phyloP scores from a whole-genome alignment of 35 echinoderm and acorn worm species.

The Nesometra sesokonis region DNA sequence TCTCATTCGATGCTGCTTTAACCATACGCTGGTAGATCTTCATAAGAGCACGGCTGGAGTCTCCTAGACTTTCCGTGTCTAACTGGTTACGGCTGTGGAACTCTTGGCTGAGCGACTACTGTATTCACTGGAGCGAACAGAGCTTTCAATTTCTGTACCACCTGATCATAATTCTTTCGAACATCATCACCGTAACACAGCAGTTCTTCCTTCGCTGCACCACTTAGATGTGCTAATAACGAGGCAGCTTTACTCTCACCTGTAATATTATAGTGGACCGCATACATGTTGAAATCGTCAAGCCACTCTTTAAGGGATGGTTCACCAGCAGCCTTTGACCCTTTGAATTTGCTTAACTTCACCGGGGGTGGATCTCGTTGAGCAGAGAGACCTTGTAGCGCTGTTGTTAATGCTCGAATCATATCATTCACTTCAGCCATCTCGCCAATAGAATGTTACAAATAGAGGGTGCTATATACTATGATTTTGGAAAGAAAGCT shows the following conservation, averaged over 20 bases:
- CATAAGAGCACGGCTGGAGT: slow-evolving; percentile 24
- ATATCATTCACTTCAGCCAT: neutral
- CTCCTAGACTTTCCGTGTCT: slow-evolving; percentile 17
- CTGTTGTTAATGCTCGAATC: slow-evolving; percentile 5
- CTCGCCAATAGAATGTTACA: neutral
- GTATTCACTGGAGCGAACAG: slow-evolving; percentile 22
- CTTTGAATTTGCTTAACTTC: slow-evolving; percentile 9
- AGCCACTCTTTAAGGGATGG: slow-evolving; percentile 12
- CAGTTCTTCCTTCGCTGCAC: slow-evolving; percentile 14
- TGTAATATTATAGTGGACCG: neutral
- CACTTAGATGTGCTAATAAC: neutral
- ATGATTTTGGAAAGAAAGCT: neutral
- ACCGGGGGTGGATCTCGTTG: slow-evolving; percentile 13
- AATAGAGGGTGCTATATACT: no score
- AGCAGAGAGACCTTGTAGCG: neutral
- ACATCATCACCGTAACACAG: neutral
- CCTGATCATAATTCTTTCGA: neutral
- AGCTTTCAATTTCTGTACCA: neutral
- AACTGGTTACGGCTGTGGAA: slow-evolving; percentile 23
- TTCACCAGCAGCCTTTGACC: neutral
- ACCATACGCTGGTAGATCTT: slow-evolving; percentile 28
- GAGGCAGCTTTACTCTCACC: neutral
- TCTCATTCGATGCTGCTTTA: neutral
- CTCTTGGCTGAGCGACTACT: slow-evolving; percentile 3
- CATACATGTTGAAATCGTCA: slow-evolving; percentile 12